These are phyloP conservation scores for Epinotia nisella DNA, from an alignment of 2,888 invertebrate genomes.

Conservation along the genomic window DNA sequence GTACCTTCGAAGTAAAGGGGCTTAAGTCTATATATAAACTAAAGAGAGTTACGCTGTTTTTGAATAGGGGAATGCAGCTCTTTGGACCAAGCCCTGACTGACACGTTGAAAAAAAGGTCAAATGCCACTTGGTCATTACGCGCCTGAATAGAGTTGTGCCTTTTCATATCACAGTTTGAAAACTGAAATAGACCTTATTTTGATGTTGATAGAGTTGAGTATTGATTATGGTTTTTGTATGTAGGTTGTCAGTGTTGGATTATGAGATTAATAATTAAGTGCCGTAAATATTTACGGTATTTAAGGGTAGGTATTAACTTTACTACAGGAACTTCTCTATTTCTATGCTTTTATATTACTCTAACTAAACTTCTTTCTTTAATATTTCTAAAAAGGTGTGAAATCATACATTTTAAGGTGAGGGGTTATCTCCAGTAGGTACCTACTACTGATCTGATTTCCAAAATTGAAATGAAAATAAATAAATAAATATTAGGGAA, in stretches of 20 bases:
- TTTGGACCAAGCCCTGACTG: conserved; percentile 37
- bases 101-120: conserved; percentile 44
- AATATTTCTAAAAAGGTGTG: too few relatives aligned
- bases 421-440: too few relatives aligned
- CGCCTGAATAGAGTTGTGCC: conserved; percentile 41
- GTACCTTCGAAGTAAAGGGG: not conserved
- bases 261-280: not conserved
- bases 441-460: too few relatives aligned
- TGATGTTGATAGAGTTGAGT: not conserved
- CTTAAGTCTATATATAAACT: not conserved
- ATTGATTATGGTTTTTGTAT: not conserved
- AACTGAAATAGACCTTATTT: conserved; percentile 20
- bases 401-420: too few relatives aligned
- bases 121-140: conserved; percentile 44
- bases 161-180: conserved; percentile 17
- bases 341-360: too few relatives aligned
- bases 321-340: too few relatives aligned
- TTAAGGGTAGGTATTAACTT: too few relatives aligned
- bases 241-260: conserved; percentile 7
- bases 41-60: conserved; percentile 23
- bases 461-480: too few relatives aligned
- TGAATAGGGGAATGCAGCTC: not conserved
- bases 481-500: too few relatives aligned
- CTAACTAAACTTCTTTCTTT: too few relatives aligned
- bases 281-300: too few relatives aligned